Conservation (phyloP, 2,888 invertebrate genomes). For the Chesias legatella region DNA sequence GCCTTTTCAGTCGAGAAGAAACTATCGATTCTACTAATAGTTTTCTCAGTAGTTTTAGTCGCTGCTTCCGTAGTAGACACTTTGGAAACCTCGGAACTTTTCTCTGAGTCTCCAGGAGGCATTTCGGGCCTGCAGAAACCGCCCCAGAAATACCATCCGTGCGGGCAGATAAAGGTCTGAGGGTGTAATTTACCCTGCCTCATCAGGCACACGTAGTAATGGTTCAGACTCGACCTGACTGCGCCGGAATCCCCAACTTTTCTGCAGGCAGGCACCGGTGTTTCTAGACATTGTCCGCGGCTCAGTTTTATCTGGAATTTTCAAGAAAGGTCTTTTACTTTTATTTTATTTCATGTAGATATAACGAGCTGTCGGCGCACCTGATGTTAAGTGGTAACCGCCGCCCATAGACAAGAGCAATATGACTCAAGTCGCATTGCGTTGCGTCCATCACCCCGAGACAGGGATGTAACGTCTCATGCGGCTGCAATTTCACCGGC, state of each 20-base stretch:
- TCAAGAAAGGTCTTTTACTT: constrained; percentile 4
- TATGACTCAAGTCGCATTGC: too few relatives aligned
- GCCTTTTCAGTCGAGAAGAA: constrained; percentile 65
- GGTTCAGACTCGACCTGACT: constrained; percentile 51
- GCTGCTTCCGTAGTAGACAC: constrained; percentile 17
- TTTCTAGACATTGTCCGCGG: constrained; percentile 57
- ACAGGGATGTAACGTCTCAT: too few relatives aligned
- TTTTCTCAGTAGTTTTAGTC: constrained; percentile 16
- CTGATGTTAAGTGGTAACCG: too few relatives aligned
- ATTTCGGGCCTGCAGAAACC: constrained; percentile 53
- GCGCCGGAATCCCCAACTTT: constrained; percentile 56
- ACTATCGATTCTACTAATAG: constrained; percentile 38
- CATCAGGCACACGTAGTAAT: constrained; percentile 65
- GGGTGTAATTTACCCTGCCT: constrained; percentile 49
- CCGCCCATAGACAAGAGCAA: too few relatives aligned
- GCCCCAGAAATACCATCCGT: constrained; percentile 65
- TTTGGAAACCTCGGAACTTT: constrained; percentile 18
- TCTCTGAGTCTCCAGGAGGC: constrained; percentile 13
- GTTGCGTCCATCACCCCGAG: too few relatives aligned
- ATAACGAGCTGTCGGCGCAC: constrained; percentile 9
- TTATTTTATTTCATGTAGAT: constrained; percentile 1
- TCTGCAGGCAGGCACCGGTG: constrained; percentile 54
- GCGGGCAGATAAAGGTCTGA: constrained; percentile 69
- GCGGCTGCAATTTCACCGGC: too few relatives aligned
- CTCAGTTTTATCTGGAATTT: constrained; percentile 49